These are phyloP conservation scores for Coelopa pilipes DNA, from an alignment of 2,888 invertebrate species.

Conservation along the genomic window DNA sequence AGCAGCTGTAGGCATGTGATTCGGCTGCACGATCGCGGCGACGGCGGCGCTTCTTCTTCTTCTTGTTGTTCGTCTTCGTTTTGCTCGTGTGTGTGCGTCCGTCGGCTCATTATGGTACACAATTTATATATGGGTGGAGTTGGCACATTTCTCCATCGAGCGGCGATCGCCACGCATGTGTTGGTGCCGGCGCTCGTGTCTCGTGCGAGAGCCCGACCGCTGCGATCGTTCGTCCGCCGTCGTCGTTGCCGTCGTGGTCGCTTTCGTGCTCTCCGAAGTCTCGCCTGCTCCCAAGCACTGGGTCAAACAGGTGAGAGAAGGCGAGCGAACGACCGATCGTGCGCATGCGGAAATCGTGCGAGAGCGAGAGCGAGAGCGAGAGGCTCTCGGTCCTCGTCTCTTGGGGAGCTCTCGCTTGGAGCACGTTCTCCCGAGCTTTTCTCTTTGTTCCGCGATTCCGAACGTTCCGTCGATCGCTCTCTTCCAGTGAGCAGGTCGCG, in stretches of 20 bases:
- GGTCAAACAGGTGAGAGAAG: too few species aligned
- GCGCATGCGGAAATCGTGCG: too few species aligned
- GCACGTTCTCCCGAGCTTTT: neutral
- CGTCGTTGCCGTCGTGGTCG: too few species aligned
- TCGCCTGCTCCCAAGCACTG: slow-evolving; percentile 33
- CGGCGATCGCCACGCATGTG: too few species aligned
- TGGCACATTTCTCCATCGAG: slow-evolving; percentile 10
- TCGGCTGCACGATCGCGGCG: slow-evolving; percentile 12
- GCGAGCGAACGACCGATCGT: too few species aligned
- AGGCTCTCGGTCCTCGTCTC: neutral
- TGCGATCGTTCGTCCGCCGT: neutral
- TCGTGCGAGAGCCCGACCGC: neutral
- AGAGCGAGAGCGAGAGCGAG: too few species aligned
- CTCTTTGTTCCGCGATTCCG: slow-evolving; percentile 33
- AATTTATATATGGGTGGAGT: slow-evolving; percentile 31
- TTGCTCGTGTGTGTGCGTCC: neutral
- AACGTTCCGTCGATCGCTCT: too few species aligned
- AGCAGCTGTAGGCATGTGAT: slow-evolving; percentile 30
- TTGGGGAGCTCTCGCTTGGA: slow-evolving; percentile 24
- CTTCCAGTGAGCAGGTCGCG: too few species aligned
- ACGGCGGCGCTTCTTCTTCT: too few species aligned
- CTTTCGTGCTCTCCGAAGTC: neutral
- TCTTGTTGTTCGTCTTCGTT: neutral
- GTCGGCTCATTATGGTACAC: neutral
- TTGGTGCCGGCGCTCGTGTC: neutral